Evolutionary conservation across 2,888 invertebrate genomes (phyloP), one percentile per base, ranked within the genome.

Genomic region (Mamestra brassicae): DNA sequence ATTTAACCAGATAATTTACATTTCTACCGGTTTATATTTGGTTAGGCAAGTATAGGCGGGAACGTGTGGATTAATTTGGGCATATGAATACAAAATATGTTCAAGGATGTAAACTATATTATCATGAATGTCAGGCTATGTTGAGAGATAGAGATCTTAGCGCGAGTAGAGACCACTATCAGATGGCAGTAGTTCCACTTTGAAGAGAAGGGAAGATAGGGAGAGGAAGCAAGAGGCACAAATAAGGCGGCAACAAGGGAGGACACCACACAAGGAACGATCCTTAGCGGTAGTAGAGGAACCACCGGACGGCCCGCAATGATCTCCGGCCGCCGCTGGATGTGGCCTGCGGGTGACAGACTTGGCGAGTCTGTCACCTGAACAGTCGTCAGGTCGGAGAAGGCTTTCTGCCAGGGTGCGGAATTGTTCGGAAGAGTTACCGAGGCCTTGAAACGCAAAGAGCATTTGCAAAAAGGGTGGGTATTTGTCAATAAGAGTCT

Each of bases 61-160:
- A 15, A n/a, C 13, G 54, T 55, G 50, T 36, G 17, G 76, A 69
- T 65, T 60, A n/a, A 76, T 76, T 61, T 34, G n/a, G 36, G 36
- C 10, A 52, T 26, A 42, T 3, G 5, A 52, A 45, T 13, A 55
- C 4, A 54, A 47, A 13, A 34, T 34, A 52, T 54, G 34, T 62
- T 47, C 66, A 62, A 74, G 81, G 55, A 38, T 34, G 26, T 50
- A 34, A 50, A 64, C 38, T 42, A 42, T 7, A 55, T 77, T 42
- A 38, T 77, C n/a, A 45, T n/a, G 62, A 55, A 45, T 45, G 34
- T 3, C 45, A 47, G 17, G 38, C 15, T 54, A 47, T 26, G 2
- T 60, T 62, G 15, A 15, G 47, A 26, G 13, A 13, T 2, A 38
- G 36, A 26, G 26, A 26, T 26, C 26, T 26, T 26, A 26, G 26